Percentiles rank a stretch among this genome's conserved stretches.
phyloP scores from a whole-genome alignment of 2,113 vertebrate genomes.

The Paramisgurnus dabryanus region DNA sequence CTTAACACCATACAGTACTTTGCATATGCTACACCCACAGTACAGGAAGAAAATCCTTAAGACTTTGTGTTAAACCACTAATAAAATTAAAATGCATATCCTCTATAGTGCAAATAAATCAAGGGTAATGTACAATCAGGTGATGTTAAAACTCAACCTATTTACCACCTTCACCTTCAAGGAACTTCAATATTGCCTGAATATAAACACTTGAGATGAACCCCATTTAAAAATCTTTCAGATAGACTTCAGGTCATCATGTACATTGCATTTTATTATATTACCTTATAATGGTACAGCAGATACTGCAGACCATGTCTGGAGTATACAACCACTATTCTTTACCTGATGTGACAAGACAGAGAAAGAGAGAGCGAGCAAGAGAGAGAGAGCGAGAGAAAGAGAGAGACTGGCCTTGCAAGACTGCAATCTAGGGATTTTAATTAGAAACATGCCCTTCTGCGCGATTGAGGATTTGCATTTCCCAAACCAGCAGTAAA shows the following conservation, averaged over 20 bases:
- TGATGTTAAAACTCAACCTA: too few relatives aligned
- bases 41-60: background rate
- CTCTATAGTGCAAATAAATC: too few relatives aligned
- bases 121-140: too few relatives aligned
- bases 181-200: too few relatives aligned
- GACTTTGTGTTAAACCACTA: background rate
- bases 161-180: too few relatives aligned
- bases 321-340: constrained; percentile 22
- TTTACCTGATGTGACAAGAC: constrained; percentile 27
- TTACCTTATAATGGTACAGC: too few relatives aligned
- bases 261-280: too few relatives aligned
- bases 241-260: too few relatives aligned
- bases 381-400: constrained; percentile 4
- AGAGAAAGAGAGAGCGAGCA: constrained; percentile 46
- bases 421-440: constrained; percentile 68
- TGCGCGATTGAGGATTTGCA: constrained; percentile 68
- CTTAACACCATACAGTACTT: background rate
- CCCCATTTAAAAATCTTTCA: background rate
- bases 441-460: constrained; percentile 84
- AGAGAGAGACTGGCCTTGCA: constrained; percentile 31
- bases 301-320: constrained; percentile 23
- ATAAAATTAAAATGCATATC: too few relatives aligned
- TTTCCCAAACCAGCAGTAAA: constrained; percentile 73
- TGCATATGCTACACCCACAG: background rate
- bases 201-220: too few relatives aligned